Evolutionary conservation across 1,140 invertebrate genomes (phyloP), one percentile per base, ranked within the genome.

Genomic region (Drosophila parabipectinata): DNA sequence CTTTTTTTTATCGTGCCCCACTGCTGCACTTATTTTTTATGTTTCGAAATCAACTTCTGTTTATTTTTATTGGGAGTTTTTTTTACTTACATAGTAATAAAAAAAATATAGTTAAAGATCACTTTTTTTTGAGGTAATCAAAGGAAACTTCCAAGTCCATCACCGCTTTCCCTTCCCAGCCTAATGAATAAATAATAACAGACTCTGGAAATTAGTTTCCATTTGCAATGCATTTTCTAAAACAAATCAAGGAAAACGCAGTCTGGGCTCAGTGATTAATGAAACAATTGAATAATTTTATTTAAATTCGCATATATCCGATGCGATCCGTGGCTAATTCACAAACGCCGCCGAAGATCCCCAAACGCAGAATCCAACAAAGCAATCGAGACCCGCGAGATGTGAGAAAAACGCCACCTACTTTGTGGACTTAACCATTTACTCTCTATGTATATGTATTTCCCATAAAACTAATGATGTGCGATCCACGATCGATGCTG

Each of bases 261-360:
- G 58, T 48, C 59, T 58, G 61, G 57, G 57, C 47, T 39, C 30
- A 62, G 64, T 87, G 83, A 87, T 87, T 88, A 83, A 87, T 87
- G 84, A 73, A 69, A 45, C 30, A 61, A 83, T 79, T 88, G 75
- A 87, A 87, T 87, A 88, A 88, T 87, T 57, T 87, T 88, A 87
- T 87, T 87, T 89, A 88, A 89, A 87, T 87, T 87, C 83, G 83
- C 83, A 87, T 87, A 87, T 15, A 83, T 87, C 83, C 83, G 84
- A 88, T 88, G 71, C 79, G 64, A 76, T 61, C 72, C 83, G 79
- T 88, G 57, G 57, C 76, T 59, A 87, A 87, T 87, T 57, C 50
- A 61, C 80, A 88, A 87, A 88, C 75, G 82, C 79, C 75, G 76
- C 75, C 71, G 48, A 62, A 66, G 76, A 79, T 81, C 47, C 39